These are phyloP conservation scores for Pherbina coryleti DNA, from an alignment of 2,888 invertebrate species.

Conservation along the genomic window DNA sequence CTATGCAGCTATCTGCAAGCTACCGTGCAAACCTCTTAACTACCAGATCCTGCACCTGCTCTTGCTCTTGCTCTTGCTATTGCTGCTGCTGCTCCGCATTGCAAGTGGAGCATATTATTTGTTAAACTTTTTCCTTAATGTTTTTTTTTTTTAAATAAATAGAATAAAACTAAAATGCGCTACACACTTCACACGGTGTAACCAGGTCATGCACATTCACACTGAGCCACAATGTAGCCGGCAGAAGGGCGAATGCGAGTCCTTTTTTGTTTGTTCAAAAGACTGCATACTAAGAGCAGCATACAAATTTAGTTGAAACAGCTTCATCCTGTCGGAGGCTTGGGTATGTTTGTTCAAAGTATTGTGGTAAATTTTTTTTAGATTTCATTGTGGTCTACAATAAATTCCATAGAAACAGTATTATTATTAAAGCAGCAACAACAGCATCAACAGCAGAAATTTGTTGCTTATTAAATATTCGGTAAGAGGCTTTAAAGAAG, in stretches of 20 bases:
- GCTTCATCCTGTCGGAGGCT: background rate
- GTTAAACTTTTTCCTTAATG: background rate
- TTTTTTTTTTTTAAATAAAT: background rate
- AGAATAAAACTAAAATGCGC: background rate
- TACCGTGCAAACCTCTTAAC: background rate
- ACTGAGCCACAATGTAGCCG: background rate
- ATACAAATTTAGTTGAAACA: background rate
- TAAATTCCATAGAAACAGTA: too few species aligned
- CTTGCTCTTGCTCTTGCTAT: too few species aligned
- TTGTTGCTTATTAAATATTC: too few species aligned
- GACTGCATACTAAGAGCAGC: background rate
- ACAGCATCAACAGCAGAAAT: too few species aligned
- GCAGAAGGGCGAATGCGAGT: background rate
- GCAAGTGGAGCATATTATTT: background rate
- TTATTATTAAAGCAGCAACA: too few species aligned
- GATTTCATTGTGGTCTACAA: too few species aligned
- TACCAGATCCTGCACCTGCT: background rate
- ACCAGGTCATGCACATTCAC: conserved; percentile 18
- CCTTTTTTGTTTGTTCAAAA: background rate
- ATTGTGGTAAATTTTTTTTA: too few species aligned
- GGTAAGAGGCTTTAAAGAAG: too few species aligned
- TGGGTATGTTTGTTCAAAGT: too few species aligned
- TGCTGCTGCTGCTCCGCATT: background rate
- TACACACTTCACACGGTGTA: background rate
- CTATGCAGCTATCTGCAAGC: background rate